Conservation (phyloP, 2,797 vertebrate species). For the Pangasius krempfi region DNA sequence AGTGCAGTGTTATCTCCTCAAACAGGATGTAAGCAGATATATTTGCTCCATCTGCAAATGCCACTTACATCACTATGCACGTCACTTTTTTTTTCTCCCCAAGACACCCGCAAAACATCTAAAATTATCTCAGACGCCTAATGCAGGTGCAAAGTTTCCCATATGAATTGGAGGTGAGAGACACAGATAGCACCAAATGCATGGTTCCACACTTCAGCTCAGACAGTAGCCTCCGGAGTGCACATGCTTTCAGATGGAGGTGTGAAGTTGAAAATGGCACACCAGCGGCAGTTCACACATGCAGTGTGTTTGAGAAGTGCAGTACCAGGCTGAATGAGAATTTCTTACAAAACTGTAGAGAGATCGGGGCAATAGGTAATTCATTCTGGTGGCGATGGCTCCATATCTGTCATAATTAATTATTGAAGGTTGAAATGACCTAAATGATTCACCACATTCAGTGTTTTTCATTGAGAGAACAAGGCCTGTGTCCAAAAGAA, state of each 20-base stretch:
- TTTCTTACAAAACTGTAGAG: constrained; percentile 42
- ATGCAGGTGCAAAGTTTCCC: constrained; percentile 39
- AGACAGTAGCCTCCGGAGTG: constrained; percentile 54
- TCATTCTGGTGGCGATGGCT: background rate
- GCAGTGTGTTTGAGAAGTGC: constrained; percentile 39
- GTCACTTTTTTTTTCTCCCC: constrained; percentile 13
- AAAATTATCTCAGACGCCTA: constrained; percentile 37
- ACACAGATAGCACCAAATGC: constrained; percentile 46
- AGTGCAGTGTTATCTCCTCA: background rate
- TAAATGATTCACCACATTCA: constrained; percentile 9
- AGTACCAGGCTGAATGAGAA: constrained; percentile 48
- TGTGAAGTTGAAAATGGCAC: constrained; percentile 56
- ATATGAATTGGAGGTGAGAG: constrained; percentile 48
- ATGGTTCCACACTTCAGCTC: constrained; percentile 49
- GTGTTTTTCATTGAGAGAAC: background rate
- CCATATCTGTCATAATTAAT: background rate
- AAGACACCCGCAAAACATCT: constrained; percentile 24
- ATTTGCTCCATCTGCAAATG: constrained; percentile 32
- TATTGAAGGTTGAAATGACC: background rate
- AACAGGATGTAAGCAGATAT: constrained; percentile 34
- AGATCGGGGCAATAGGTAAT: constrained; percentile 20
- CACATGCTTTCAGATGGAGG: constrained; percentile 39
- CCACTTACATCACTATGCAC: constrained; percentile 15
- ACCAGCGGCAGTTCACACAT: constrained; percentile 55
- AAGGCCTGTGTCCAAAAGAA: background rate